These are phyloP conservation scores for Patella depressa DNA, from an alignment of 2,888 invertebrate genomes.

Conservation along the genomic window DNA sequence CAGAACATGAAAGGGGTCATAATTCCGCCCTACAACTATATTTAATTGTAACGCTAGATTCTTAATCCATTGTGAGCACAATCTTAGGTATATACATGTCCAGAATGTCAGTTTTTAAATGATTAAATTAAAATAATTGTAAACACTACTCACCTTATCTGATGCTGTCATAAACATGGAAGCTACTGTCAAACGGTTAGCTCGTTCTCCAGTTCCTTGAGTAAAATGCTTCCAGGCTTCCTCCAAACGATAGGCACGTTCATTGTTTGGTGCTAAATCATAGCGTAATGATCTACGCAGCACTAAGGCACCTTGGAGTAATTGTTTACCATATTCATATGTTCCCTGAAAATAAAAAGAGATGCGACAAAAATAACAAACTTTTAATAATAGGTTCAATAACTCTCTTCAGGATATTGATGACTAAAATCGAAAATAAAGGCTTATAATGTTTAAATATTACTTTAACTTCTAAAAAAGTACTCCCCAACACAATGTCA, in stretches of 20 bases:
- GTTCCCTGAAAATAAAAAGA: conserved; percentile 77
- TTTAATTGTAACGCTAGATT: no score
- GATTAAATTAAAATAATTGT: no score
- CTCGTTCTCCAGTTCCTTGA: conserved; percentile 81
- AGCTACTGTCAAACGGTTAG: conserved; percentile 82
- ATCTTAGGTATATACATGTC: no score
- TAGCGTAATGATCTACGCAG: conserved; percentile 81
- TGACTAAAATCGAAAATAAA: not conserved
- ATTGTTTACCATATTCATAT: conserved; percentile 85
- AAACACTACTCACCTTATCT: conserved; percentile 68
- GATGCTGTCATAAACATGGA: conserved; percentile 82
- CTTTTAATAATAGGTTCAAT: no score
- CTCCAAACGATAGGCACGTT: conserved; percentile 76
- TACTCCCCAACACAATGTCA: no score
- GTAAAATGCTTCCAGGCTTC: conserved; percentile 81
- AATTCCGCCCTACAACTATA: no score
- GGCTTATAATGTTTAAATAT: no score
- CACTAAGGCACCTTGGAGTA: conserved; percentile 82
- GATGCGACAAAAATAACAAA: not conserved
- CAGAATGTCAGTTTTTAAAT: no score
- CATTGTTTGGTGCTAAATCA: conserved; percentile 75
- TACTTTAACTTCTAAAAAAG: no score
- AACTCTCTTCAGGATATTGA: no score
- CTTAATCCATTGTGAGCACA: no score
- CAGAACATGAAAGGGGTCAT: no score